phyloP scores from a whole-genome alignment of 2,113 vertebrate species.

The Caloenas nicobarica region DNA sequence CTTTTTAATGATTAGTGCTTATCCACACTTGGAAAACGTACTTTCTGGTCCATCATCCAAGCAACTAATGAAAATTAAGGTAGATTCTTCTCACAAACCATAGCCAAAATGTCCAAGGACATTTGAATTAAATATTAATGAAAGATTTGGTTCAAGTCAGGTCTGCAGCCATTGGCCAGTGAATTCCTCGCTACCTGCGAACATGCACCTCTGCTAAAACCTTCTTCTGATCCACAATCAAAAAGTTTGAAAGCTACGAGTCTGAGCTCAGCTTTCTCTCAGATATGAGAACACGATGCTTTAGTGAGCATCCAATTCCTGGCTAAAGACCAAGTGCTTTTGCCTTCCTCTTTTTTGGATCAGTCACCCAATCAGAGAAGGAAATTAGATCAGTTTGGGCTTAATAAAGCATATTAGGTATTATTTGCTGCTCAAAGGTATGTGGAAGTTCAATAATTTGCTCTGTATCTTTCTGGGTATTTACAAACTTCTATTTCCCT shows the following conservation, averaged over 20 bases:
- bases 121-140: not conserved
- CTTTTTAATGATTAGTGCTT: not conserved
- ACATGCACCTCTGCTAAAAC: not conserved
- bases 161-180: not conserved
- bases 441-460: not conserved
- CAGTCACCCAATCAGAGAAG: not conserved
- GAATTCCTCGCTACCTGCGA: not conserved
- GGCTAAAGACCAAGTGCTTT: not conserved
- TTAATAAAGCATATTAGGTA: not conserved
- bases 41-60: not conserved
- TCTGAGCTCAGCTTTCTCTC: not conserved
- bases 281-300: accelerated
- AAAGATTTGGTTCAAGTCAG: not conserved
- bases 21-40: not conserved
- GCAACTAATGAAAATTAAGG: not conserved
- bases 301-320: not conserved
- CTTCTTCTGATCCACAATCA: not conserved
- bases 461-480: not conserved
- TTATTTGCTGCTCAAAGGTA: not conserved
- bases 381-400: not conserved
- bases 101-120: not conserved
- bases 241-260: not conserved
- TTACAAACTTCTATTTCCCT: not conserved
- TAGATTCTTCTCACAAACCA: not conserved
- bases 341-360: not conserved